phyloP scores from a whole-genome alignment of 2,888 invertebrate species.

The Catocala nupta region DNA sequence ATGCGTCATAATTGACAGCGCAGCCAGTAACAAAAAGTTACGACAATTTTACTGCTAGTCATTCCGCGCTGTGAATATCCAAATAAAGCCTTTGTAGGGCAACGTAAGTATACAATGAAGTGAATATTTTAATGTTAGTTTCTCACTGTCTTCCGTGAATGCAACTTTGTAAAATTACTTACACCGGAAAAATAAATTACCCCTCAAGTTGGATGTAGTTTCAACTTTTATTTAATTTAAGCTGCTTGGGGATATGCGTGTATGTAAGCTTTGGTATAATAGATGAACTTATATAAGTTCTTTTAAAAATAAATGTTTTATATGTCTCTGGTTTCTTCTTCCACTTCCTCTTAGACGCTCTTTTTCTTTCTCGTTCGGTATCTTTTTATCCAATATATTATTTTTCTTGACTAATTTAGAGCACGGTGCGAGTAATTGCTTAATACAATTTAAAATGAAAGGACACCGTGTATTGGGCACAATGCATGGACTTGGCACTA shows the following conservation, averaged over 20 bases:
- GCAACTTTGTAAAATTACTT: slow-evolving; percentile 49
- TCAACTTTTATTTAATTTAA: slow-evolving; percentile 8
- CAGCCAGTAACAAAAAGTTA: slow-evolving; percentile 11
- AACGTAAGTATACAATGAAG: slow-evolving; percentile 38
- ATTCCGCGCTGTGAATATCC: slow-evolving; percentile 34
- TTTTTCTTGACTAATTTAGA: no score
- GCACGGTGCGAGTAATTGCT: no score
- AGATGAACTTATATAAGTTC: no score
- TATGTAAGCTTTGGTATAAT: not conserved
- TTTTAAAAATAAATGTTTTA: no score
- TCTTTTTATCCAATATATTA: no score
- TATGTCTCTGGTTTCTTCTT: no score
- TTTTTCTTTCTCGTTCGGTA: no score
- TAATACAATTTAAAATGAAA: no score
- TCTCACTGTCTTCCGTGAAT: slow-evolving; percentile 45
- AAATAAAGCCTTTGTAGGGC: slow-evolving; percentile 35
- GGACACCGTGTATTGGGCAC: no score
- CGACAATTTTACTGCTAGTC: slow-evolving; percentile 21
- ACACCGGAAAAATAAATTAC: slow-evolving; percentile 36
- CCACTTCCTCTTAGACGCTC: no score
- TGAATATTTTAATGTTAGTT: slow-evolving; percentile 52
- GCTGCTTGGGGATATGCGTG: not conserved
- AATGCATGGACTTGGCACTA: no score
- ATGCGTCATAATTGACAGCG: not conserved
- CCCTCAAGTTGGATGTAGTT: slow-evolving; percentile 19